A percentile compares a stretch with the other conserved stretches of the same genome.
These are phyloP conservation scores for Macaria notata DNA, from an alignment of 2,888 invertebrate genomes.

Conservation along the genomic window DNA sequence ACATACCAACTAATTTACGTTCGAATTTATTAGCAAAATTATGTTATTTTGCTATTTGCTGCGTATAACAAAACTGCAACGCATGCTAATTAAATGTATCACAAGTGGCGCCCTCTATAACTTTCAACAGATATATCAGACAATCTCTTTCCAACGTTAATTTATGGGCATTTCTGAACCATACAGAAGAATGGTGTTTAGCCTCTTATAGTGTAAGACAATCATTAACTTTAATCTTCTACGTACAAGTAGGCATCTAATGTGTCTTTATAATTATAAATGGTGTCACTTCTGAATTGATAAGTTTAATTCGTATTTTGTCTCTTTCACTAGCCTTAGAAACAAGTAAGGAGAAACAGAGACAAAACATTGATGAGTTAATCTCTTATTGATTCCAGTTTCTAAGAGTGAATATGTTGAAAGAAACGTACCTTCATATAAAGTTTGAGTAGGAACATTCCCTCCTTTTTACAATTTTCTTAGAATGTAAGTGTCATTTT, in stretches of 20 bases:
- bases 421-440: slow-evolving; percentile 1
- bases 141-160: slow-evolving; percentile 2
- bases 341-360: too few relatives aligned
- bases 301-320: too few relatives aligned
- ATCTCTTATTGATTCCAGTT: too few relatives aligned
- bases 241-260: slow-evolving; percentile 13
- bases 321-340: too few relatives aligned
- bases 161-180: slow-evolving; percentile 9
- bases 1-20: too few relatives aligned
- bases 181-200: slow-evolving; percentile 17
- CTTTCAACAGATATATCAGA: neutral
- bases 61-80: too few relatives aligned
- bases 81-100: too few relatives aligned
- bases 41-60: too few relatives aligned
- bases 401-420: too few relatives aligned
- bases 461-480: slow-evolving; percentile 37
- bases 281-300: too few relatives aligned
- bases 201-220: slow-evolving; percentile 10
- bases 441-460: slow-evolving; percentile 48
- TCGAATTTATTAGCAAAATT: too few relatives aligned
- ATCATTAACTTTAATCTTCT: slow-evolving; percentile 21
- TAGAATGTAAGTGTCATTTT: slow-evolving; percentile 25
- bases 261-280: slow-evolving; percentile 18
- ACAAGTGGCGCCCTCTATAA: neutral
- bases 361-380: too few relatives aligned